Evolutionary conservation across 2,113 vertebrate genomes (phyloP), one percentile per base, ranked within the genome.

Genomic region (Salminus brasiliensis): DNA sequence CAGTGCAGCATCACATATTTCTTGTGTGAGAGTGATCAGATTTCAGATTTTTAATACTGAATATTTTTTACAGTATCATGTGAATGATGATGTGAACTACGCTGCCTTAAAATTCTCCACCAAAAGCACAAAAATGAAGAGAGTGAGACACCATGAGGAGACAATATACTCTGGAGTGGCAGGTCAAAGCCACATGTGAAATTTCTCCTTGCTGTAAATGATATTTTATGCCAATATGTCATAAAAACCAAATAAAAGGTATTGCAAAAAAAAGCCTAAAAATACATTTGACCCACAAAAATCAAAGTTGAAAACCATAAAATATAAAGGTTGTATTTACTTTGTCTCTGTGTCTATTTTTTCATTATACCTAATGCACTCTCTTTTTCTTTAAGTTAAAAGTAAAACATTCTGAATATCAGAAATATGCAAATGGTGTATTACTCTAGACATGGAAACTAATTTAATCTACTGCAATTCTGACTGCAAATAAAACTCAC

Each of bases 51-150:
- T 66, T 66, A 66, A 23, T 6, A 12, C 4, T 66, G 21, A 21
- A 8, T 66, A 5, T 39, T 18, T 39, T 66, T 66, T 39, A 66
- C 62, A 66, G 62, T 39, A 39, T 34, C 18, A 66, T 27, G 3
- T 32, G 23, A 63, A 21, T 39, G 1, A 66, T 21, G 74, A 36
- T 5, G 1, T 76, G 62, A 55, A 67, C 52, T 76, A 67, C 10
- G 47, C 74, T 29, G 47, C 74, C 2, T 21, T 76, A 55, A 76
- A 67, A 67, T 67, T 67, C 45, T 53, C 13, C 34, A 27, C 13
- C 3, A 45, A 67, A 29, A 55, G 16, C 63, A 21, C 74, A 52
- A 76, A 30, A 76, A 23, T 53, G 74, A 49, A 55, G 47, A 18
- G n/a, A 76, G 45, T 32, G 23, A 30, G n/a, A 63, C 62, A 23